A percentile compares a stretch with the other conserved stretches of the same genome.
Conservation (phyloP, 2,113 vertebrate genomes). For the Chloropsis hardwickii region DNA sequence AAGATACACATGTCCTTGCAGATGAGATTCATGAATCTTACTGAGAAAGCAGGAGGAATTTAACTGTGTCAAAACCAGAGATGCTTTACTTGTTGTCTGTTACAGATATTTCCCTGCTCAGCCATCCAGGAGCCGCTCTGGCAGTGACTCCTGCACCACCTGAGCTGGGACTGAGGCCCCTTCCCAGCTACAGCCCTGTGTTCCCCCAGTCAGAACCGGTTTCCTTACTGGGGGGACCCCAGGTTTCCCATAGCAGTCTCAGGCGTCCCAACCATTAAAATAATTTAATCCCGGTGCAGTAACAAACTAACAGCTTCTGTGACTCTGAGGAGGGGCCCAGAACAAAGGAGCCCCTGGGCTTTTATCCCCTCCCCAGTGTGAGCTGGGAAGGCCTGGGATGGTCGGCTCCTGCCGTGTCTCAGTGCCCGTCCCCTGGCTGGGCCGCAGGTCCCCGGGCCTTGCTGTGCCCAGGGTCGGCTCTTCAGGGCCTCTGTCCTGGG, state of each 20-base stretch:
- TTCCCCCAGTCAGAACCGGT: too few relatives aligned
- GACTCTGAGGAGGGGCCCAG: background rate
- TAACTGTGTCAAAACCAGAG: background rate
- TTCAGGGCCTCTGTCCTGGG: background rate
- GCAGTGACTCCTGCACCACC: background rate
- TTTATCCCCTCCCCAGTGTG: background rate
- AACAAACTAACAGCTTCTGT: background rate
- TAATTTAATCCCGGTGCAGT: background rate
- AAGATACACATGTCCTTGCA: background rate
- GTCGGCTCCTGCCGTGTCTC: rapidly evolving
- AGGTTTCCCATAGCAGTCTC: background rate
- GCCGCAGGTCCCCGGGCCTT: background rate
- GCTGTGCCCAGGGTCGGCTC: background rate
- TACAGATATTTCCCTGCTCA: background rate
- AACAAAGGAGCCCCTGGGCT: background rate
- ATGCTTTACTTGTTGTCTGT: background rate
- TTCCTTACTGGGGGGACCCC: too few relatives aligned
- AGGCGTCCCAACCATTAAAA: rapidly evolving
- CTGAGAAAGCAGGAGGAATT: background rate
- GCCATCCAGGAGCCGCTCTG: background rate
- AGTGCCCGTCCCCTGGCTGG: background rate
- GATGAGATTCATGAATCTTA: background rate
- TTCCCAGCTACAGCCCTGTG: background rate
- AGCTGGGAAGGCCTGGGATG: background rate
- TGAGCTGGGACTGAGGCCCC: rapidly evolving